Base-by-base conservation (phyloP, 2,888 invertebrate genomes). In the Microlaimidae sp. region DNA sequence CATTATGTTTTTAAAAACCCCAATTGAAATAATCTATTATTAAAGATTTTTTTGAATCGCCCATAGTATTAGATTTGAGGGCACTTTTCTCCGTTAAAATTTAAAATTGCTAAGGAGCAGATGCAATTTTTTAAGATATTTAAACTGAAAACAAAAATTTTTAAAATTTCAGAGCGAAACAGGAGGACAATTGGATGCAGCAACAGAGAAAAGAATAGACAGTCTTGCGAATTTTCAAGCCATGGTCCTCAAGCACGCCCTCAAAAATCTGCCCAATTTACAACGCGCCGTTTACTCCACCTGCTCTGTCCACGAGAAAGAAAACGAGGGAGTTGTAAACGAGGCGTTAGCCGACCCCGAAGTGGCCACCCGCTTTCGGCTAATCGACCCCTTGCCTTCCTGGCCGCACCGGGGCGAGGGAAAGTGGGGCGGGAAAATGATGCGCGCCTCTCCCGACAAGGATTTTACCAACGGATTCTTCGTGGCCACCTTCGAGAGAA, bases 391-490 rank as follows among this genome's bases (percentile, higher is more conserved):
- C 55, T 61, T 70, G 24, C 63, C 62, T 75, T 77, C 51, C 77
- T 82, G 64, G 82, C 82, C 2, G 32, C 61, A 57, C 58, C 61
- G 69, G 4, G 70, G 69, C 25, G 63, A 65, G 28, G 64, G 67
- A 58, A n/a, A n/a, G n/a, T n/a, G n/a, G n/a, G n/a, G n/a, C n/a
- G 67, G 67, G 23, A 75, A 79, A 5, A 78, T 78, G 58, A 67
- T 95, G 41, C 83, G 88, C 66, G 79, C 85, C 0, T 78, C 76
- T 60, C 81, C 85, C 0, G 79, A 83, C 3, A 72, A 75, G 0
- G 88, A 90, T 73, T 73, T 80, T 3, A 87, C 89, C 0, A 89
- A 84, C 70, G 95, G 95, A 1, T 93, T 97, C 73, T 97, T 97
- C 73, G 78, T 95, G 32, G 90, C 93, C 1, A 79, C 90, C 50